Conservation (phyloP, 2,888 invertebrate species). For the Heliconius charithonia region DNA sequence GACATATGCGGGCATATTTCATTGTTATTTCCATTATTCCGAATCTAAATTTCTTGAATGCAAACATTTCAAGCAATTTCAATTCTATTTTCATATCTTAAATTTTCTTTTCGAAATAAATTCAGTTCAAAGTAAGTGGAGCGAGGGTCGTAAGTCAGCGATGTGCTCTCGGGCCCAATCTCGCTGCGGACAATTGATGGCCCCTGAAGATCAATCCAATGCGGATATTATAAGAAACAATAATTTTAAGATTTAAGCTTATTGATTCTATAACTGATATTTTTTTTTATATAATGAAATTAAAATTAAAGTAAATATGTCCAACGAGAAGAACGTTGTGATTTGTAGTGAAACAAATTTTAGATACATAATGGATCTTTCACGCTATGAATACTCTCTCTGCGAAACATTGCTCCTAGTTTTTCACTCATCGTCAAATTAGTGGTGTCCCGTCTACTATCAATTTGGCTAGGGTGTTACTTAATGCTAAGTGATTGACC, state of each 20-base stretch:
- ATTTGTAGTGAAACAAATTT: too few species aligned
- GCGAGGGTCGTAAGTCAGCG: conserved; percentile 29
- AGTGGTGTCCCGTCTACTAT: too few species aligned
- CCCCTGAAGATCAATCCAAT: conserved; percentile 16
- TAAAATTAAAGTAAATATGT: background rate
- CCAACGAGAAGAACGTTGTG: too few species aligned
- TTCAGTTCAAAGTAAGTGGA: conserved; percentile 19
- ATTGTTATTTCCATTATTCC: conserved; percentile 1
- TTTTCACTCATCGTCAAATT: too few species aligned
- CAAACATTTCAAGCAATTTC: conserved; percentile 9
- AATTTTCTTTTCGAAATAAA: conserved; percentile 19
- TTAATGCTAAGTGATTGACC: too few species aligned
- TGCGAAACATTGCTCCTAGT: background rate
- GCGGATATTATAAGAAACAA: conserved; percentile 16
- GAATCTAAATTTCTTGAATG: background rate
- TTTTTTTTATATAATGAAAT: background rate
- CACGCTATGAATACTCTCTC: background rate
- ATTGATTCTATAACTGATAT: background rate
- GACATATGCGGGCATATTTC: background rate
- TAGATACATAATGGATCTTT: too few species aligned
- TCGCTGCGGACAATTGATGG: conserved; percentile 28
- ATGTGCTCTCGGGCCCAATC: conserved; percentile 31
- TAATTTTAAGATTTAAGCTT: background rate
- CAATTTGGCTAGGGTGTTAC: too few species aligned
- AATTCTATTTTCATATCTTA: conserved; percentile 29